Evolutionary conservation across 2,113 vertebrate species (phyloP).

Genomic region (Jaculus jaculus): DNA sequence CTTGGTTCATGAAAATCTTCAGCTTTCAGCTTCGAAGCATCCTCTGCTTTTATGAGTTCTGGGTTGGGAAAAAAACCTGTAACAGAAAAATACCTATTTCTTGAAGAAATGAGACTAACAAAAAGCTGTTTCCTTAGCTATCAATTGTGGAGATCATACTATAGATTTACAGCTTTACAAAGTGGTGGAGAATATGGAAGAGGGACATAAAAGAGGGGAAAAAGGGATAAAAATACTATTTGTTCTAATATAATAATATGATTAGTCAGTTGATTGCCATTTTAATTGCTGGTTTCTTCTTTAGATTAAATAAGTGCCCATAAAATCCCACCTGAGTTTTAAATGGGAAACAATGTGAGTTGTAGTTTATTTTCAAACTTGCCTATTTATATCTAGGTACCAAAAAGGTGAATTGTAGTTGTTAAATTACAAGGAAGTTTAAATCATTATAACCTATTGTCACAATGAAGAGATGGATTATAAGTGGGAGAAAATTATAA

Average conservation of each 20-base stretch:
- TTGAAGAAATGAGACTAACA: constrained; percentile 56
- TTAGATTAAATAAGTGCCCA: constrained; percentile 52
- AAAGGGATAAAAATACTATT: not conserved
- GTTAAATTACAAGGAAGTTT: constrained; percentile 46
- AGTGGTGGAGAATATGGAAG: constrained; percentile 4
- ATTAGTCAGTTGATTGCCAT: constrained; percentile 57
- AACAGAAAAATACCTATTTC: constrained; percentile 64
- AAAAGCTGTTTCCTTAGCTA: constrained; percentile 68
- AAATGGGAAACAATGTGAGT: constrained; percentile 36
- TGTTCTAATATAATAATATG: constrained; percentile 47
- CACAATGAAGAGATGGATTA: not conserved
- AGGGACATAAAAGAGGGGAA: not conserved
- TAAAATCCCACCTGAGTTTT: constrained; percentile 68
- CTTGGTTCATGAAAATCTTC: constrained; percentile 79
- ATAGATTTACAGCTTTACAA: constrained; percentile 55
- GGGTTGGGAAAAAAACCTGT: constrained; percentile 56
- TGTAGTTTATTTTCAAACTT: constrained; percentile 34
- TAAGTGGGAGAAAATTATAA: constrained; percentile 9
- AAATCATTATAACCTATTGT: constrained; percentile 45
- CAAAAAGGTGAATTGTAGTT: constrained; percentile 48
- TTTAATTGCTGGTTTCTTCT: constrained; percentile 64
- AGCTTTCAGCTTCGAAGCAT: constrained; percentile 80
- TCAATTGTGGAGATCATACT: constrained; percentile 7
- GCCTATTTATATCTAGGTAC: constrained; percentile 54
- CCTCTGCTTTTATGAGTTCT: constrained; percentile 72